phyloP scores from a whole-genome alignment of 2,113 vertebrate genomes.

The Solea solea region DNA sequence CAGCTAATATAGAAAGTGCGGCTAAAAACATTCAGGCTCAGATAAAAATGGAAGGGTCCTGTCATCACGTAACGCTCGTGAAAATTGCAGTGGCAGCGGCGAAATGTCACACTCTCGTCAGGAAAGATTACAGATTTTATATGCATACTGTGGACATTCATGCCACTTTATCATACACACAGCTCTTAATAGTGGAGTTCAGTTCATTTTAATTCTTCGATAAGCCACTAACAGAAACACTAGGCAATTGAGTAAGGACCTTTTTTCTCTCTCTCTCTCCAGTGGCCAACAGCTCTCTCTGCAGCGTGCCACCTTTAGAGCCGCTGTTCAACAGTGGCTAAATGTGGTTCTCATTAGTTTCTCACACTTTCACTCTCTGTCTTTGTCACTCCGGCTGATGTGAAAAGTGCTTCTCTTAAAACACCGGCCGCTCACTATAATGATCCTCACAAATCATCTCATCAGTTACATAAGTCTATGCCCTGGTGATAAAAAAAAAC shows the following conservation, averaged over 20 bases:
- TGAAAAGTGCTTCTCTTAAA: conserved; percentile 40
- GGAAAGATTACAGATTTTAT: conserved; percentile 57
- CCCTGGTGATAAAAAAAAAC: conserved; percentile 11
- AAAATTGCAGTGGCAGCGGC: conserved; percentile 20
- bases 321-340: conserved; percentile 47
- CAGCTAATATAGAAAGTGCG: conserved; percentile 71
- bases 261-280: neutral
- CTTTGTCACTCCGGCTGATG: conserved; percentile 50
- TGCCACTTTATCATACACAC: conserved; percentile 26
- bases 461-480: neutral
- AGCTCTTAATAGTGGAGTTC: neutral
- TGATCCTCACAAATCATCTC: conserved; percentile 23
- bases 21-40: conserved; percentile 67
- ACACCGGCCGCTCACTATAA: conserved; percentile 30
- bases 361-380: conserved; percentile 32
- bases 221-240: conserved; percentile 1
- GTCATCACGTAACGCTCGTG: conserved; percentile 57
- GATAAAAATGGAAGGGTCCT: conserved; percentile 60
- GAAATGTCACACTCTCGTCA: conserved; percentile 56
- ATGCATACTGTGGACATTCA: conserved; percentile 27
- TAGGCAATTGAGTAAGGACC: conserved; percentile 5
- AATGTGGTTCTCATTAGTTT: conserved; percentile 57
- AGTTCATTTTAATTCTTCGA: conserved; percentile 17
- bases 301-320: conserved; percentile 8
- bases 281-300: neutral